These are phyloP conservation scores for Nomada ferruginata DNA, from an alignment of 2,888 invertebrate species.

Conservation along the genomic window DNA sequence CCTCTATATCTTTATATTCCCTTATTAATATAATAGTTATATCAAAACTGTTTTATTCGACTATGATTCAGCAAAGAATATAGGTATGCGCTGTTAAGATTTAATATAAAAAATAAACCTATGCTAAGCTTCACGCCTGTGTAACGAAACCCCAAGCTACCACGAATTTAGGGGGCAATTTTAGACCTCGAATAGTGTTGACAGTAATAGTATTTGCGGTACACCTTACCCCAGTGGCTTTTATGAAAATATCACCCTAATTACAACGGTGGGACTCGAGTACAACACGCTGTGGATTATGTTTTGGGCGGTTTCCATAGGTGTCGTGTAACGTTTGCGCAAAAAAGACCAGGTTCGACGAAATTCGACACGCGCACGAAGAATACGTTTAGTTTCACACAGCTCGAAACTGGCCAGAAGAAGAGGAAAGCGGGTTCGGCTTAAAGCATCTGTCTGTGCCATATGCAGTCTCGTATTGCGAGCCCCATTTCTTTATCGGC, in stretches of 20 bases:
- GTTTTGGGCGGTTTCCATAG: constrained; percentile 55
- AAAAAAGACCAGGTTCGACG: constrained; percentile 50
- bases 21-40: no score
- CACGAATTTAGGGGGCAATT: constrained; percentile 38
- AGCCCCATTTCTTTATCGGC: constrained; percentile 3
- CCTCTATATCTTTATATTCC: no score
- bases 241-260: constrained; percentile 71
- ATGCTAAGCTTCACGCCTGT: constrained; percentile 12
- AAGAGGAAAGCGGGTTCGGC: constrained; percentile 48
- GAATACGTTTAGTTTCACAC: constrained; percentile 57
- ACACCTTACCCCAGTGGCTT: constrained; percentile 65
- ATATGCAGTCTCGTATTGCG: constrained; percentile 66
- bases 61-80: not conserved
- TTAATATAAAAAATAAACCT: constrained; percentile 7
- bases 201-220: constrained; percentile 68
- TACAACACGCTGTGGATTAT: constrained; percentile 60
- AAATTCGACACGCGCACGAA: constrained; percentile 58
- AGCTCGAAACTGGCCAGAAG: constrained; percentile 31
- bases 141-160: constrained; percentile 34
- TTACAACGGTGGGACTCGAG: constrained; percentile 58
- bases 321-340: constrained; percentile 67
- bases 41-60: no score
- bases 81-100: not conserved
- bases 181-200: constrained; percentile 53
- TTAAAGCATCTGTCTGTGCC: constrained; percentile 66